A percentile compares a stretch with the other conserved stretches of the same genome.
phyloP scores from a whole-genome alignment of 2,888 invertebrate genomes.

The Drosophila flavopinicola region DNA sequence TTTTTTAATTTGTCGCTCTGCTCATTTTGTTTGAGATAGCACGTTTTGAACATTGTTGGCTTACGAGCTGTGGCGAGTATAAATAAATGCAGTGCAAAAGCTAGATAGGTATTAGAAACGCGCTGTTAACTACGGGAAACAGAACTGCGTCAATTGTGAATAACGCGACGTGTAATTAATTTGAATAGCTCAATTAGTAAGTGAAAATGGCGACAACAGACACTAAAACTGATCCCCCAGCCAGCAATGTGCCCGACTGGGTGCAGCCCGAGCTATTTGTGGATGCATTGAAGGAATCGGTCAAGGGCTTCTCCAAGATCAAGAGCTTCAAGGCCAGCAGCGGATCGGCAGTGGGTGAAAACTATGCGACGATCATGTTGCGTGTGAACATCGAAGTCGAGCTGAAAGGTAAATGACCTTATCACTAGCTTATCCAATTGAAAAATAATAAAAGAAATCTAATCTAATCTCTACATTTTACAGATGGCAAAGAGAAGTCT shows the following conservation, averaged over 20 bases:
- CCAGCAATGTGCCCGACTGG: conserved; percentile 49
- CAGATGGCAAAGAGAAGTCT: conserved; percentile 46
- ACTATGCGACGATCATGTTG: conserved; percentile 78
- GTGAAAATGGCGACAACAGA: conserved; percentile 24
- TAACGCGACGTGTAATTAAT: background rate
- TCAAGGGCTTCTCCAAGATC: conserved; percentile 42
- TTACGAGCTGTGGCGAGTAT: background rate
- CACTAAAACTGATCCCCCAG: background rate
- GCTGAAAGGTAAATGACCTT: conserved; percentile 54
- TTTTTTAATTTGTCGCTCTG: background rate
- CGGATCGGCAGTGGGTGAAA: conserved; percentile 75
- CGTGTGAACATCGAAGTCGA: conserved; percentile 67
- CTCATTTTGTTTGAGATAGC: conserved; percentile 7
- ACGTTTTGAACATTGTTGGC: background rate
- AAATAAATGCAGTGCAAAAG: conserved; percentile 6
- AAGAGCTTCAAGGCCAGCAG: conserved; percentile 39
- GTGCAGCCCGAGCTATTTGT: conserved; percentile 48
- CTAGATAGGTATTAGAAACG: conserved; percentile 12
- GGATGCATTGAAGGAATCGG: conserved; percentile 37
- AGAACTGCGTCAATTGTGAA: background rate
- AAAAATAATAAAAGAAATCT: too few species aligned
- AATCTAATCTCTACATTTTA: background rate
- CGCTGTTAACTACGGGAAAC: background rate
- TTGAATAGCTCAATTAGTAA: background rate
- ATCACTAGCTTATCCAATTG: background rate